Evolutionary conservation across 1,140 invertebrate species (phyloP), one percentile per base, ranked within the genome.

Genomic region (Intoshia linei): DNA sequence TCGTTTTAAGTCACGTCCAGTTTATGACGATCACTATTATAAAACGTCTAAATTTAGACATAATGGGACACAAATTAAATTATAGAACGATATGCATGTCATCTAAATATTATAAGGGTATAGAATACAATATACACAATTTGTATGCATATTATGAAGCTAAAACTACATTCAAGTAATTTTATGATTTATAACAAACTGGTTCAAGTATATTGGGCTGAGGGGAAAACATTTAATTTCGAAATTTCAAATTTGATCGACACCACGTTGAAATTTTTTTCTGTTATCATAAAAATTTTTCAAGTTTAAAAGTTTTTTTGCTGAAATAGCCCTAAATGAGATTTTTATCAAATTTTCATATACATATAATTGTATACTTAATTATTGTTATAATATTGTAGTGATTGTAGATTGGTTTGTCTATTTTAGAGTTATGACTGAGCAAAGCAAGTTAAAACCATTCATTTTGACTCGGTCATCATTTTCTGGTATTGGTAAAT

Each of bases 401-500:
- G 7, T 25, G 19, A 19, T 18, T 33, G 29, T 20, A 22, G 18
- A 6, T 35, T 10, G 7, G 7, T 10, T 23, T 10, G 18, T 17
- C 13, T 42, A 43, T 54, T 52, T 34, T 49, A 74, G 72, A 39
- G 70, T 67, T 2, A 46, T 76, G 40, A 57, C 50, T 13, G 68
- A 67, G 47, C 59, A 48, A 1, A 36, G 39, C 10, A 39, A 42
- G 2, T 47, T 50, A 35, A 25, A 74, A 36, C 69, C 72, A 13
- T 70, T 84, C 47, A 65, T 81, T 20, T 71, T 84, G 36, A 72
- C 71, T 0, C 62, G 79, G 32, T 71, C 76, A 1, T 70, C 73
- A 1, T 83, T 71, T 58, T 57, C 71, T 25, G 72, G 75, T 4
- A 64, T 67, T 41, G 78, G 78, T 14, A 59, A 63, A 38, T 77